Conservation (phyloP, 1,140 invertebrate genomes). For the Pararge aegeria region DNA sequence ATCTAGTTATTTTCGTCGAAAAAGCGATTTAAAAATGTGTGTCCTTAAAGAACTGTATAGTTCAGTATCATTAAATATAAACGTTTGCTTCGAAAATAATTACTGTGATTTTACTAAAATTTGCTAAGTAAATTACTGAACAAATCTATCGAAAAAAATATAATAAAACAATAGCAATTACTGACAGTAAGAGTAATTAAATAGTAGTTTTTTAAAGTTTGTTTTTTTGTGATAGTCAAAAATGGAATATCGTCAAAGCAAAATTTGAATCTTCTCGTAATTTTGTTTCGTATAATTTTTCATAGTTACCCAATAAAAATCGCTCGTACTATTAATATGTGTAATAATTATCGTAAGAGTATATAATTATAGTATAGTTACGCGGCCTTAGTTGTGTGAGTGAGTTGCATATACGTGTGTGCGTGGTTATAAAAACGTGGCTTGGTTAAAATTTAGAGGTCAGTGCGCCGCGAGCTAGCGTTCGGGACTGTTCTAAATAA, state of each 20-base stretch:
- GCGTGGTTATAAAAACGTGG: conserved; percentile 6
- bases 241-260: background rate
- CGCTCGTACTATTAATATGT: conserved; percentile 24
- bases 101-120: too few relatives aligned
- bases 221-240: background rate
- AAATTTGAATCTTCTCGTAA: background rate
- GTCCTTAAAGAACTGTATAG: too few relatives aligned
- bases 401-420: conserved; percentile 20
- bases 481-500: background rate
- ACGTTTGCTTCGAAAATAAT: too few relatives aligned
- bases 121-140: too few relatives aligned
- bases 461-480: conserved; percentile 1
- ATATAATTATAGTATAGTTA: conserved; percentile 20
- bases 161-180: too few relatives aligned
- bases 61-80: too few relatives aligned
- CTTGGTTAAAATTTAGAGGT: conserved; percentile 7
- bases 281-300: conserved; percentile 11
- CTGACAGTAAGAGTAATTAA: background rate
- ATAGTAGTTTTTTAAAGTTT: background rate
- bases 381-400: conserved; percentile 34
- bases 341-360: conserved; percentile 20
- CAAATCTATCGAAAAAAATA: too few relatives aligned
- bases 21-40: too few relatives aligned
- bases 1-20: too few relatives aligned
- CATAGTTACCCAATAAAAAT: conserved; percentile 33